phyloP scores from a whole-genome alignment of 2,113 vertebrate genomes.

The Dipodomys ordii region DNA sequence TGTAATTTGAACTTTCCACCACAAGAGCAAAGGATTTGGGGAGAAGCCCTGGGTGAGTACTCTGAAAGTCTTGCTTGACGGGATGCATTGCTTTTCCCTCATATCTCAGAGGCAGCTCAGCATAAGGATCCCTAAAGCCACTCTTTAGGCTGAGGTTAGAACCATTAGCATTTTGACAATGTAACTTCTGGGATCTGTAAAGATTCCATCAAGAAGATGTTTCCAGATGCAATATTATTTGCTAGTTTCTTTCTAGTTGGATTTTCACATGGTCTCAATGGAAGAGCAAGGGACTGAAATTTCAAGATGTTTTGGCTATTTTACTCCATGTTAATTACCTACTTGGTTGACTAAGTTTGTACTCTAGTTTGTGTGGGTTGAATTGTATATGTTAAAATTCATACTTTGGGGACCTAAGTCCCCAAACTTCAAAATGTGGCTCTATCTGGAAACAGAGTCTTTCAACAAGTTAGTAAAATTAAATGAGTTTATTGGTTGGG shows the following conservation, averaged over 20 bases:
- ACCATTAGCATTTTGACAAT: neutral
- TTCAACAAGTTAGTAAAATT: slow-evolving; percentile 4
- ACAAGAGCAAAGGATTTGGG: neutral
- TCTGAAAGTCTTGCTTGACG: slow-evolving; percentile 5
- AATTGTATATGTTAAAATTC: neutral
- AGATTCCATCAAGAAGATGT: neutral
- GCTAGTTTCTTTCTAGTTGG: slow-evolving; percentile 16
- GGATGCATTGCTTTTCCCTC: neutral
- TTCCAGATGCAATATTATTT: slow-evolving; percentile 10
- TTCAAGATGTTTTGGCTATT: neutral
- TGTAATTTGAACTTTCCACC: neutral
- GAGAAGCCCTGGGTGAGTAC: neutral
- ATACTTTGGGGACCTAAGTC: neutral
- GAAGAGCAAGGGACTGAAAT: neutral
- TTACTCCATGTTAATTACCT: neutral
- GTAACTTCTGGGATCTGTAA: neutral
- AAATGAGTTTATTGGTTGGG: neutral
- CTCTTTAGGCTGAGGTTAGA: slow-evolving; percentile 11
- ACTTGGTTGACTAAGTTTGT: neutral
- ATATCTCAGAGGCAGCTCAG: neutral
- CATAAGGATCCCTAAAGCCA: neutral
- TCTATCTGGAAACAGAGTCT: neutral
- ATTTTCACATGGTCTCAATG: neutral
- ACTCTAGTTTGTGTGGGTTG: neutral
- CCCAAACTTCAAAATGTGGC: neutral